Percentiles rank a stretch among this genome's conserved stretches.
Conservation (phyloP, 2,888 invertebrate species). For the Enoplolaimus lenunculus region DNA sequence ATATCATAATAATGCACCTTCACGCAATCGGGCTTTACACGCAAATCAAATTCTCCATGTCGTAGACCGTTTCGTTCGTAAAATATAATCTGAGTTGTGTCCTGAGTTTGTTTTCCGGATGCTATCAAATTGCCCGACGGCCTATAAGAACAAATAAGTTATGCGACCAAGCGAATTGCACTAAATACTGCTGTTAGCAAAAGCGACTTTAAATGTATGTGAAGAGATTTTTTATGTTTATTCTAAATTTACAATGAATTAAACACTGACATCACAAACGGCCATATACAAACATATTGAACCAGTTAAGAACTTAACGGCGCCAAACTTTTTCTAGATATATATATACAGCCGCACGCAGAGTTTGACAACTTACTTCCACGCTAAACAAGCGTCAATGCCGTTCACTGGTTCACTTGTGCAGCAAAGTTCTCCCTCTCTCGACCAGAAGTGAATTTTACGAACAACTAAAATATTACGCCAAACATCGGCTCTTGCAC, state of each 20-base stretch:
- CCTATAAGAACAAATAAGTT: constrained; percentile 51
- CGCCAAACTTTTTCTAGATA: no score
- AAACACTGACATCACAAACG: no score
- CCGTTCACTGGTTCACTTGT: constrained; percentile 60
- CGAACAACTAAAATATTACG: constrained; percentile 34
- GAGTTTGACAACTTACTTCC: no score
- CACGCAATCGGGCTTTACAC: constrained; percentile 32
- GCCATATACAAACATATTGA: no score
- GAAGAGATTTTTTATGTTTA: no score
- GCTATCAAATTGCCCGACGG: constrained; percentile 67
- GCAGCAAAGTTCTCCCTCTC: constrained; percentile 59
- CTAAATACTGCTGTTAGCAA: no score
- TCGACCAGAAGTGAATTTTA: constrained; percentile 54
- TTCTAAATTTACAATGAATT: no score
- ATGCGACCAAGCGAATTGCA: not conserved
- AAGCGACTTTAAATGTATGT: no score
- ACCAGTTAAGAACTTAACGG: no score
- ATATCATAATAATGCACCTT: constrained; percentile 10
- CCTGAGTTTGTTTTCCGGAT: constrained; percentile 46
- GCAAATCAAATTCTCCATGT: constrained; percentile 62
- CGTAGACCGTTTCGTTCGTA: constrained; percentile 81
- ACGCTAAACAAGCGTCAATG: constrained; percentile 42
- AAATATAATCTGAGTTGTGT: constrained; percentile 56
- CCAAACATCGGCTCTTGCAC: not conserved
- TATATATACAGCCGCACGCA: no score